Evolutionary conservation across 2,113 vertebrate species (phyloP), one percentile per base, ranked within the genome.

Genomic region (Tenrec ecaudatus): DNA sequence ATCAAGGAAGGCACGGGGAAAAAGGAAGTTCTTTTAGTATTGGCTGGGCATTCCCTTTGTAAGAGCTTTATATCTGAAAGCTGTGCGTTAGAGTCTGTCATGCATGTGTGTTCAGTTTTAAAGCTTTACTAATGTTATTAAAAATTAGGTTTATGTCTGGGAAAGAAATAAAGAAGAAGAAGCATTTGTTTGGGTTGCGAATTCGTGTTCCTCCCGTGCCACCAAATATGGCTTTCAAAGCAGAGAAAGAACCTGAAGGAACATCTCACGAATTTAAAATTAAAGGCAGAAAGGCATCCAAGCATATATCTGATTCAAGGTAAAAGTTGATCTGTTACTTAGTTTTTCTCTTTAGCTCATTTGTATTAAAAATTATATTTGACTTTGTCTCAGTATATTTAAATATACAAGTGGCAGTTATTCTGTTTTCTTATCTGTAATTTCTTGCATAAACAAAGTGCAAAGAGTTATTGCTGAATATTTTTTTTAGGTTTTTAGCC

Each of bases 111-210:
- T 94, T 96, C 71, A 88, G 82, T 73, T 92, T 94, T 78, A 92
- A 90, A 95, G 76, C 89, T 94, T 95, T 88, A 94, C 90, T 94
- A 91, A 93, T 94, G 82, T 93, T 96, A 96, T 69, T 92, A 92
- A 93, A 92, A 62, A 95, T 95, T 94, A 99, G 99, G 98, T 99
- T 99, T 98, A 99, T 99, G 99, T 99, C 99, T 92, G 99, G 99
- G 90, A 99, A 99, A 95, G 99, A 99, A 98, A 99, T 99, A 81
- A 99, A 99, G 98, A 99, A 99, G 96, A 99, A 99, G 98, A 99
- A 99, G 95, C 99, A 99, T 98, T 98, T 99, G 97, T 99, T 99
- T 98, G 99, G 99, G 57, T 98, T 99, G 92, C 98, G 99, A 98
- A 99, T 99, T 98, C 98, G 99, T 95, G 99, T 99, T 97, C 99